phyloP scores from a whole-genome alignment of 2,113 vertebrate species.

The Phasianus colchicus region DNA sequence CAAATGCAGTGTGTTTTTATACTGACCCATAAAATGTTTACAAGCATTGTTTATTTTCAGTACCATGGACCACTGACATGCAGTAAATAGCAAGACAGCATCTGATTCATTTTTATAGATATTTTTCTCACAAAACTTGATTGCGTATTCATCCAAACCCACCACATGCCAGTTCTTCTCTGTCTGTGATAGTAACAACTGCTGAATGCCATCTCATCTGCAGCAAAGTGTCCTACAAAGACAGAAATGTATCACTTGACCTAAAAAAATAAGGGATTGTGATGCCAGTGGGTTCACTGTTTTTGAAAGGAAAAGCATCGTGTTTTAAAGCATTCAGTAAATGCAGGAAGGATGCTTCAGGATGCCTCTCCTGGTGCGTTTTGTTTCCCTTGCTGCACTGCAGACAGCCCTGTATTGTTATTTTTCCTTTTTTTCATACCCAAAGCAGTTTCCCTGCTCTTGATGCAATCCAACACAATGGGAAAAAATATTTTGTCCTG shows the following conservation, averaged over 20 bases:
- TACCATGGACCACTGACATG: conserved; percentile 63
- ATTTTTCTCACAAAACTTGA: conserved; percentile 10
- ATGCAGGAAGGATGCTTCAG: conserved; percentile 71
- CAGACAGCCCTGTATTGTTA: conserved; percentile 70
- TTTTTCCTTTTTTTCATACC: conserved; percentile 66
- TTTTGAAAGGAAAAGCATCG: conserved; percentile 71
- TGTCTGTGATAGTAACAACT: conserved; percentile 56
- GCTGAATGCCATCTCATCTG: conserved; percentile 46
- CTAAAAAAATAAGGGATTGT: conserved; percentile 33
- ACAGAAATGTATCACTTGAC: conserved; percentile 67
- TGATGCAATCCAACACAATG: conserved; percentile 58
- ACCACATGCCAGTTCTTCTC: background rate
- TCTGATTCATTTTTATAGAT: conserved; percentile 8
- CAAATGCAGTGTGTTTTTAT: conserved; percentile 17
- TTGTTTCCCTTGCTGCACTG: conserved; percentile 65
- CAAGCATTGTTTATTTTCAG: conserved; percentile 59
- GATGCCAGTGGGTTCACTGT: conserved; percentile 53
- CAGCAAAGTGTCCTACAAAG: conserved; percentile 39
- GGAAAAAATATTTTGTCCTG: conserved; percentile 36
- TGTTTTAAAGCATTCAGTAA: conserved; percentile 74
- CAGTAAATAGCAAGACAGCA: background rate
- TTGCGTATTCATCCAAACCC: background rate
- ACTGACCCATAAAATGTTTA: conserved; percentile 3
- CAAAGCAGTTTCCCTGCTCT: conserved; percentile 64
- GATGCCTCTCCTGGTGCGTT: conserved; percentile 56